These are phyloP conservation scores for Heliconius nattereri DNA, from an alignment of 1,140 invertebrate species.

Conservation along the genomic window DNA sequence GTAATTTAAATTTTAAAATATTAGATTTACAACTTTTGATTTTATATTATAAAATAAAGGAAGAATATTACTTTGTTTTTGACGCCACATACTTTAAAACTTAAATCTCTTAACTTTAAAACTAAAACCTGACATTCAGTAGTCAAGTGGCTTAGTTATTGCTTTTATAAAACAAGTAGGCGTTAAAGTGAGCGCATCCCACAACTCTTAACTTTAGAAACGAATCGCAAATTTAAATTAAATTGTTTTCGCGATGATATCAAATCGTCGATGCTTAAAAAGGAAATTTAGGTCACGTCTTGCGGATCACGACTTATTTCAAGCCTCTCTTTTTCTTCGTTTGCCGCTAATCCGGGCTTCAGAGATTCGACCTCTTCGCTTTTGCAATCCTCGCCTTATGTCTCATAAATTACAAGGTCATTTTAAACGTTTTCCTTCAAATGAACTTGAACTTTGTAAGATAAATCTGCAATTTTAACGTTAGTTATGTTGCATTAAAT, in stretches of 20 bases:
- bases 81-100: too few species aligned
- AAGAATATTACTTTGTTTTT: neutral
- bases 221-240: slow-evolving; percentile 61
- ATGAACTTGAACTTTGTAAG: neutral
- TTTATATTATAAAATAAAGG: too few species aligned
- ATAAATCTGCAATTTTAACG: too few species aligned
- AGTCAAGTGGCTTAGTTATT: too few species aligned
- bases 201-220: neutral
- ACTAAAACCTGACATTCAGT: too few species aligned
- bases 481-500: too few species aligned
- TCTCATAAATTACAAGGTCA: slow-evolving; percentile 26
- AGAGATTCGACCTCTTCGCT: slow-evolving; percentile 36
- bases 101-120: too few species aligned
- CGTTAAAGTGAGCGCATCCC: neutral
- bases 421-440: neutral
- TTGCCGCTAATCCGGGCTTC: slow-evolving; percentile 72
- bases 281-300: slow-evolving; percentile 74
- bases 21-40: too few species aligned
- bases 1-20: too few species aligned
- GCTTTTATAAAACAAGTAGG: neutral
- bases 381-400: slow-evolving; percentile 22
- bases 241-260: slow-evolving; percentile 72
- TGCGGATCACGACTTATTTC: slow-evolving; percentile 75
- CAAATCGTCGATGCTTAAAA: slow-evolving; percentile 72
- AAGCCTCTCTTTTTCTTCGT: slow-evolving; percentile 76